A percentile compares a stretch with the other conserved stretches of the same genome.
These are phyloP conservation scores for Philonicus albiceps DNA, from an alignment of 2,888 invertebrate genomes.

Conservation along the genomic window DNA sequence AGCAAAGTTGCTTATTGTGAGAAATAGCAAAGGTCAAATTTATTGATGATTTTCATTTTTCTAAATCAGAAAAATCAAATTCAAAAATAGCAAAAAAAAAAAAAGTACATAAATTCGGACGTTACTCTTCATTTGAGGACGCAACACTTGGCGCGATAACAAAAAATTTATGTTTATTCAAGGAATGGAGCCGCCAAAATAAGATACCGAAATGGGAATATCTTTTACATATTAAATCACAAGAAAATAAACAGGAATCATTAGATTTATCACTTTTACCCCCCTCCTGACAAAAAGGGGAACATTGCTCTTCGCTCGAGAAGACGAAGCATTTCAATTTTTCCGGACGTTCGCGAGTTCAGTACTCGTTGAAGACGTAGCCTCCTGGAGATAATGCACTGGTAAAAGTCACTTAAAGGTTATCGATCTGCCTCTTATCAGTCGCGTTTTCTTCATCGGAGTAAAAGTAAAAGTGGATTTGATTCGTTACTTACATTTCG, in stretches of 20 bases:
- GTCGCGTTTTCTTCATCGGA: neutral
- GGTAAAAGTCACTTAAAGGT: constrained; percentile 14
- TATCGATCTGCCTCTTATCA: neutral
- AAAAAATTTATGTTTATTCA: neutral
- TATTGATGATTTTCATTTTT: neutral
- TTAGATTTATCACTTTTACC: neutral
- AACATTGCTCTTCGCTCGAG: neutral
- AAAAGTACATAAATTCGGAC: neutral
- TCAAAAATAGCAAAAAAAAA: neutral
- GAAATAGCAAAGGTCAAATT: neutral
- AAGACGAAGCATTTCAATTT: neutral
- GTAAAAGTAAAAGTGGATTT: constrained; percentile 22
- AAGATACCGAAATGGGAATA: neutral
- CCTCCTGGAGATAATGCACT: neutral
- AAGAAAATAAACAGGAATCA: neutral
- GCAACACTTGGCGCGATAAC: neutral
- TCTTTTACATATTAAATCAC: neutral
- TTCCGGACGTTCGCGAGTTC: neutral
- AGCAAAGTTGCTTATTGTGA: neutral
- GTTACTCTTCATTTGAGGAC: neutral
- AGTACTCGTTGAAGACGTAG: neutral
- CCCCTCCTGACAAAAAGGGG: neutral
- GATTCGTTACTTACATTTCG: neutral
- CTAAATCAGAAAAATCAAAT: neutral
- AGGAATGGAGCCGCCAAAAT: neutral